Conservation (phyloP, 2,888 invertebrate genomes). For the Acrobasis suavella region DNA sequence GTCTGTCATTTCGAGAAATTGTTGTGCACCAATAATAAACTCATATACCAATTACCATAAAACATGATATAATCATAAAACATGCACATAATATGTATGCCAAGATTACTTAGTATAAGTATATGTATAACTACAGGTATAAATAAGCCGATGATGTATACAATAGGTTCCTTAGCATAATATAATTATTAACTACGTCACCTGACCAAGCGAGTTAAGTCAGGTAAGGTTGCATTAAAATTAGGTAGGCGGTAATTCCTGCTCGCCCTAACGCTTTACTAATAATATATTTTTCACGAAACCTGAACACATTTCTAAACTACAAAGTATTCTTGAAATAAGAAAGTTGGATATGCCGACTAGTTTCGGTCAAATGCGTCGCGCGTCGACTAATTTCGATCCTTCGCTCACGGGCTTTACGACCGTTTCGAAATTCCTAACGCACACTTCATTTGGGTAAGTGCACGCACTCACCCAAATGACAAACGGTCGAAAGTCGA, state of each 20-base stretch:
- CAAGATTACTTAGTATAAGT: neutral
- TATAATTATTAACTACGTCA: neutral
- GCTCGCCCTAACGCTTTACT: slow-evolving; percentile 19
- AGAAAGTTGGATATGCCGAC: neutral
- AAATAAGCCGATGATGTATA: slow-evolving; percentile 5
- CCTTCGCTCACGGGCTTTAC: too few species aligned
- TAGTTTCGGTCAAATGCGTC: too few species aligned
- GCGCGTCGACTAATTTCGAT: too few species aligned
- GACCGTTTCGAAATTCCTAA: too few species aligned
- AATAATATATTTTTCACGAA: neutral
- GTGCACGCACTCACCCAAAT: too few species aligned
- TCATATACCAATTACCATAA: slow-evolving; percentile 38
- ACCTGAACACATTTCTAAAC: slow-evolving; percentile 15
- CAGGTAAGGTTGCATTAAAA: slow-evolving; percentile 6
- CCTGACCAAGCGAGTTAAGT: neutral
- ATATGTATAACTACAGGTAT: neutral
- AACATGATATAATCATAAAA: slow-evolving; percentile 9
- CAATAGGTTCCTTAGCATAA: slow-evolving; percentile 3
- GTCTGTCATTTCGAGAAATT: too few species aligned
- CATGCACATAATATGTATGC: slow-evolving; percentile 13
- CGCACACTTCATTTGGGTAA: too few species aligned
- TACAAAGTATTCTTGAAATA: too few species aligned
- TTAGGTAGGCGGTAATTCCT: slow-evolving; percentile 11
- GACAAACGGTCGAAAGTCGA: too few species aligned
- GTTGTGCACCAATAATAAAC: neutral